A percentile compares a stretch with the other conserved stretches of the same genome.
phyloP scores from a whole-genome alignment of 2,113 vertebrate species.

The Nanorana parkeri region DNA sequence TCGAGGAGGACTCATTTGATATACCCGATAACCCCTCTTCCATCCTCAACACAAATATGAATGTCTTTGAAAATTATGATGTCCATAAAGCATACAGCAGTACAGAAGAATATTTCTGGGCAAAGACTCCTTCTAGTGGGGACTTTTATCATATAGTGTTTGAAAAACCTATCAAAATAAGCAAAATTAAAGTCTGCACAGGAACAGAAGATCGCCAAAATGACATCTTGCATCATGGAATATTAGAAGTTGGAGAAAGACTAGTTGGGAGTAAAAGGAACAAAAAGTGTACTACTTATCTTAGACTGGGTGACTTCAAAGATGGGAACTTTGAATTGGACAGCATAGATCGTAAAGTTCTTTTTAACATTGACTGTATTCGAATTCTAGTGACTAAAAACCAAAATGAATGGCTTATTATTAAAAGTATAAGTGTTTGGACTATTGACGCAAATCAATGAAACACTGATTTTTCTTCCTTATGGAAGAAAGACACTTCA shows the following conservation, averaged over 20 bases:
- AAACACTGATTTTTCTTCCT: conserved; percentile 40
- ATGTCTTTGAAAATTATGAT: conserved; percentile 95
- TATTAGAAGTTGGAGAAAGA: conserved; percentile 91
- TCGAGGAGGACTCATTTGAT: conserved; percentile 94
- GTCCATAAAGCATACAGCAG: conserved; percentile 93
- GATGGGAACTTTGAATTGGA: conserved; percentile 92
- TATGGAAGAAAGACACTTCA: conserved; percentile 50
- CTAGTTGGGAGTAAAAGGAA: conserved; percentile 81
- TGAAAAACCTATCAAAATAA: conserved; percentile 89
- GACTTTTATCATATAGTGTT: conserved; percentile 91
- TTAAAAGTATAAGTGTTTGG: conserved; percentile 95
- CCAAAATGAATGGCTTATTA: conserved; percentile 97
- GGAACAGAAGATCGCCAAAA: conserved; percentile 95
- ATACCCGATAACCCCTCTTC: conserved; percentile 97
- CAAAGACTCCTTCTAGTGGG: conserved; percentile 88
- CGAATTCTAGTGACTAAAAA: conserved; percentile 91
- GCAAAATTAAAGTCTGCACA: conserved; percentile 89
- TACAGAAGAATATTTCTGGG: conserved; percentile 97
- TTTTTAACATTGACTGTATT: conserved; percentile 92
- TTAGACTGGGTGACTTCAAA: conserved; percentile 92
- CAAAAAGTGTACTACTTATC: conserved; percentile 86
- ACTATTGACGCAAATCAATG: conserved; percentile 82
- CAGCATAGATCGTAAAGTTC: conserved; percentile 90
- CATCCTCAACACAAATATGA: conserved; percentile 90
- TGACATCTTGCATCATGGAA: conserved; percentile 92